Evolutionary conservation across 2,888 invertebrate genomes (phyloP).

Genomic region (Enchytraeus crypticus): DNA sequence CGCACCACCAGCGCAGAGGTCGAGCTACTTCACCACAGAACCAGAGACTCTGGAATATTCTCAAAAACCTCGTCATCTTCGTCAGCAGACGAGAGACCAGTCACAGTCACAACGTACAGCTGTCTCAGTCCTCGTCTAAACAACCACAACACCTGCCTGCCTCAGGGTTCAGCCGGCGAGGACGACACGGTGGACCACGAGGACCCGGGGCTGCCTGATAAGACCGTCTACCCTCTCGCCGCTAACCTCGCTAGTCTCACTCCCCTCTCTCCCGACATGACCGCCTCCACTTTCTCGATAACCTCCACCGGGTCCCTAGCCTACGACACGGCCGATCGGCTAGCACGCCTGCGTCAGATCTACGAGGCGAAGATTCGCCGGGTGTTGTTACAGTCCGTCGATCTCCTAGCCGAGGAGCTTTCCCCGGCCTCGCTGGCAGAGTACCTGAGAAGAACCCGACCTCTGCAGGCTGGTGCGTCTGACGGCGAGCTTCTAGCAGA

Average conservation of each 20-base stretch:
- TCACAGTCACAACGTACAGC: neutral
- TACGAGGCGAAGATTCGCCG: conserved; percentile 19
- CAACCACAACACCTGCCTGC: neutral
- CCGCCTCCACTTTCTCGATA: neutral
- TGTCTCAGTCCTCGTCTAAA: neutral
- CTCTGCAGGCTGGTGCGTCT: neutral
- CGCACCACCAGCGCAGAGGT: too few species aligned
- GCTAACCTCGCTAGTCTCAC: neutral
- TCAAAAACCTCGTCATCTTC: neutral
- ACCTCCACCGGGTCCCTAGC: neutral
- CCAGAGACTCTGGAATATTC: conserved; percentile 3
- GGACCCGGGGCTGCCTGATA: neutral
- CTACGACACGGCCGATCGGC: too few species aligned
- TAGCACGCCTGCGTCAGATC: neutral
- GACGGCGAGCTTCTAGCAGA: conserved; percentile 2
- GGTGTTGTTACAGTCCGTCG: conserved; percentile 20
- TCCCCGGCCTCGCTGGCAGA: conserved; percentile 14
- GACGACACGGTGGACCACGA: neutral
- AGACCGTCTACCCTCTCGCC: neutral
- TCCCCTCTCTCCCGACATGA: neutral
- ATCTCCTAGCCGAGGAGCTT: conserved; percentile 19
- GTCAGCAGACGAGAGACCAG: neutral
- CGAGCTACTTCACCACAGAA: too few species aligned
- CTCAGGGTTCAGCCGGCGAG: neutral
- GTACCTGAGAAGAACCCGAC: conserved; percentile 11